Percentiles rank a stretch among this genome's conserved stretches.
phyloP scores from a whole-genome alignment of 2,888 invertebrate genomes.

The Fragum whitleyi region DNA sequence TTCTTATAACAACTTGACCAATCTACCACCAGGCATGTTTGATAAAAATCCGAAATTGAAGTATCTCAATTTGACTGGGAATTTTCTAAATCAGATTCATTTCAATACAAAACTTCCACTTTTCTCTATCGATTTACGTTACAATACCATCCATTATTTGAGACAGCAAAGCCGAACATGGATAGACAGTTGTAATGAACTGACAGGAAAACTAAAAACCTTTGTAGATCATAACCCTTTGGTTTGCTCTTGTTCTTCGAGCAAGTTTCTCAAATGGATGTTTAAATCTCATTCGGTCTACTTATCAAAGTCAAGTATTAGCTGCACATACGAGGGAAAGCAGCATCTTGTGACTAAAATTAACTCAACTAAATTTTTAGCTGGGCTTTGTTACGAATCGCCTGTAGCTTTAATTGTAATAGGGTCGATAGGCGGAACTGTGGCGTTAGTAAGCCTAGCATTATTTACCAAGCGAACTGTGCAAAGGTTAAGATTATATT shows the following conservation, averaged over 20 bases:
- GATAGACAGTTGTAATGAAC: neutral
- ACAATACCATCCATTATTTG: neutral
- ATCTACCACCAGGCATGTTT: neutral
- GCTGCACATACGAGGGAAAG: neutral
- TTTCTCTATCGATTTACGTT: neutral
- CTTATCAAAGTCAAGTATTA: neutral
- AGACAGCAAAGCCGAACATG: neutral
- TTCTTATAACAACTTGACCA: neutral
- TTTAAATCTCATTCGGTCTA: neutral
- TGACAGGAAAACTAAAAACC: neutral
- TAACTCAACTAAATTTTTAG: neutral
- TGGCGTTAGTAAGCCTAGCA: neutral
- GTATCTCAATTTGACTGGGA: neutral
- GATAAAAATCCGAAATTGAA: neutral
- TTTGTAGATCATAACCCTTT: neutral
- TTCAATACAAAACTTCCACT: neutral
- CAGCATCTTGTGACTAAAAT: neutral
- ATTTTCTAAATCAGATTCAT: neutral
- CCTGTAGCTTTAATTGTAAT: neutral
- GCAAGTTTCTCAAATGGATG: neutral
- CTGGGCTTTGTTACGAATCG: neutral
- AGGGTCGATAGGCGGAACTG: neutral
- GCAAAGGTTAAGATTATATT: neutral
- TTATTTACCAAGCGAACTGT: neutral
- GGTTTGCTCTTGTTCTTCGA: neutral